Evolutionary conservation across 1,140 invertebrate species (phyloP).

Genomic region (Leguminivora glycinivorella): DNA sequence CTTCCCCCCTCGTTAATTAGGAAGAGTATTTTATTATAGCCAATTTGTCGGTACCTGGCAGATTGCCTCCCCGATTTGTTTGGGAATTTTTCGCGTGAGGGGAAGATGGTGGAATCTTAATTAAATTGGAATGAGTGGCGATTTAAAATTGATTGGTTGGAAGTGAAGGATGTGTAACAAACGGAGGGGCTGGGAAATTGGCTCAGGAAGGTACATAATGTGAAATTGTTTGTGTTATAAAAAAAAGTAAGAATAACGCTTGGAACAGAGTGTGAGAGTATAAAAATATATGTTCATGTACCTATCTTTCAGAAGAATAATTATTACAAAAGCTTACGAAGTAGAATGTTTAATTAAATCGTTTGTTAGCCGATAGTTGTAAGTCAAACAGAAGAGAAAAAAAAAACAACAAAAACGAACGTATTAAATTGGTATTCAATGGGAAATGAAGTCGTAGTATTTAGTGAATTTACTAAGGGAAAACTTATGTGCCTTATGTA

Average conservation of each 20-base stretch:
- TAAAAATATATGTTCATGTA: neutral
- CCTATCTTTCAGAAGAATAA: too few species aligned
- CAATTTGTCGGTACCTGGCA: slow-evolving; percentile 74
- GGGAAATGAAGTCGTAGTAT: too few species aligned
- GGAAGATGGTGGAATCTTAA: slow-evolving; percentile 30
- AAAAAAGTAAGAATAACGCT: neutral
- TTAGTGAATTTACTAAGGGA: too few species aligned
- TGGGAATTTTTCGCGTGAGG: slow-evolving; percentile 44
- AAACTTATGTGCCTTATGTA: too few species aligned
- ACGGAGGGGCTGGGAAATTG: slow-evolving; percentile 1
- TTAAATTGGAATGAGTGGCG: slow-evolving; percentile 34
- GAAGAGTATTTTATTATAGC: slow-evolving; percentile 71
- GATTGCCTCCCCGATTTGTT: slow-evolving; percentile 61
- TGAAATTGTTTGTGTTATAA: neutral
- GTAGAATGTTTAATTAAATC: too few species aligned
- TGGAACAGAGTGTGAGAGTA: neutral
- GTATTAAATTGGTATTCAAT: too few species aligned
- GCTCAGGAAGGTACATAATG: neutral
- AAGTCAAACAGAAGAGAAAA: too few species aligned
- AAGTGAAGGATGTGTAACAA: slow-evolving; percentile 9
- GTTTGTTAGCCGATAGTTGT: too few species aligned
- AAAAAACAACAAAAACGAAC: too few species aligned
- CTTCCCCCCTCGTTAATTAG: slow-evolving; percentile 67
- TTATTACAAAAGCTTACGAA: too few species aligned
- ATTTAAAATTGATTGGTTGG: slow-evolving; percentile 23